Percentiles rank a stretch among this genome's conserved stretches.
phyloP scores from a whole-genome alignment of 2,797 vertebrate genomes.

The Girardinus metallicus region DNA sequence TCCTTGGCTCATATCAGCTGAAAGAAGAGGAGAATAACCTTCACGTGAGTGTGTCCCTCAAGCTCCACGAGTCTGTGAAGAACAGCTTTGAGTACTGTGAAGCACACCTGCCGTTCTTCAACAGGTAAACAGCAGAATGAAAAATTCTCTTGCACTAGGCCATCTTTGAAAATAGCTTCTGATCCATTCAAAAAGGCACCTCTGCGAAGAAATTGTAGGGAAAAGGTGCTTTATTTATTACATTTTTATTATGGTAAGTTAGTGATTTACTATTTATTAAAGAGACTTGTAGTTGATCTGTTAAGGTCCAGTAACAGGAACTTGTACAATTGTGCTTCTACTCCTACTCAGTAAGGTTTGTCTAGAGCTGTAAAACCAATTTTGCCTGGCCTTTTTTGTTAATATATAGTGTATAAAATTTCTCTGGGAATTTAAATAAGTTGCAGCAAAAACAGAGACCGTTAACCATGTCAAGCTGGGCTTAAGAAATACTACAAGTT shows the following conservation, averaged over 20 bases:
- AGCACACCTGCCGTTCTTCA: slow-evolving; percentile 92
- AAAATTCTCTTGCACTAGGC: background rate
- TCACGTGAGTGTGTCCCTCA: slow-evolving; percentile 85
- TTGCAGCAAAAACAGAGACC: too few species aligned
- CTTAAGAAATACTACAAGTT: background rate
- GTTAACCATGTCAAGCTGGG: too few species aligned
- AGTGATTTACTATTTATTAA: background rate
- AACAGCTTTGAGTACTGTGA: slow-evolving; percentile 96
- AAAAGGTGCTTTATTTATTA: background rate
- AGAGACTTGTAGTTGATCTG: background rate
- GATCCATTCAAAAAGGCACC: background rate
- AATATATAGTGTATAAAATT: background rate
- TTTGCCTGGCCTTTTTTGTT: background rate
- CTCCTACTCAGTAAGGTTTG: background rate
- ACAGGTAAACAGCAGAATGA: slow-evolving; percentile 83
- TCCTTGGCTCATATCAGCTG: slow-evolving; percentile 91
- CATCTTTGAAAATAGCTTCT: background rate
- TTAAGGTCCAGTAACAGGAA: background rate
- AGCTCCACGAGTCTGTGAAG: slow-evolving; percentile 95
- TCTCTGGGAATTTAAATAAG: background rate
- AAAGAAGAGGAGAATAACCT: slow-evolving; percentile 84
- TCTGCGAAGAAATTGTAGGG: background rate
- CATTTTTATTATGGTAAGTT: background rate
- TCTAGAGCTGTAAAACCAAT: background rate
- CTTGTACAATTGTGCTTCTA: background rate